These are phyloP conservation scores for Pandemis cinnamomeana DNA, from an alignment of 2,888 invertebrate species.

Conservation along the genomic window DNA sequence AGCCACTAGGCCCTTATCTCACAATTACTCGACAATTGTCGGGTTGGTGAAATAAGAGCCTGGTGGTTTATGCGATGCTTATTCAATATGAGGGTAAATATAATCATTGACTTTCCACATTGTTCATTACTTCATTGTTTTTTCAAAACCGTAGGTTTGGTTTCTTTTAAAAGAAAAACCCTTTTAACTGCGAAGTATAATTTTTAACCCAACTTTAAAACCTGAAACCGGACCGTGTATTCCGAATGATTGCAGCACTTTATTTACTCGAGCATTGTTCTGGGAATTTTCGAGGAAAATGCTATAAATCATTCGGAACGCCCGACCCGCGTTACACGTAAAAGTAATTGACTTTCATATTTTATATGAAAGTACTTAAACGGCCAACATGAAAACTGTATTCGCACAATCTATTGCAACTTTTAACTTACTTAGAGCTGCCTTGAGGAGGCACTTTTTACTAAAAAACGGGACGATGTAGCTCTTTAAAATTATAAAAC, in stretches of 20 bases:
- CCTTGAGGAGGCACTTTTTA: no score
- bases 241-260: slow-evolving; percentile 34
- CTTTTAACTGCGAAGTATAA: slow-evolving; percentile 21
- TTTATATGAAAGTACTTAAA: slow-evolving; percentile 30
- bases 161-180: neutral
- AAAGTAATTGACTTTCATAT: slow-evolving; percentile 35
- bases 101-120: neutral
- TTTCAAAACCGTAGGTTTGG: neutral
- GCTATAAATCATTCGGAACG: slow-evolving; percentile 52
- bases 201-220: slow-evolving; percentile 30
- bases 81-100: no score
- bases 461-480: no score
- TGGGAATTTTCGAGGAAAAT: slow-evolving; percentile 33
- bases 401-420: neutral
- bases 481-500: no score
- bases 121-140: neutral
- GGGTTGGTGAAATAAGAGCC: no score
- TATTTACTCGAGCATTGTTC: slow-evolving; percentile 33
- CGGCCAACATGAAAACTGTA: slow-evolving; percentile 1
- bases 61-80: no score
- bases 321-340: slow-evolving; percentile 25
- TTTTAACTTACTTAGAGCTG: neutral
- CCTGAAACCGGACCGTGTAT: slow-evolving; percentile 25
- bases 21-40: no score
- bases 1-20: no score